Percentiles rank a stretch among this genome's conserved stretches.
Evolutionary conservation across 2,113 vertebrate species (phyloP).

Genomic region (Camelus dromedarius): DNA sequence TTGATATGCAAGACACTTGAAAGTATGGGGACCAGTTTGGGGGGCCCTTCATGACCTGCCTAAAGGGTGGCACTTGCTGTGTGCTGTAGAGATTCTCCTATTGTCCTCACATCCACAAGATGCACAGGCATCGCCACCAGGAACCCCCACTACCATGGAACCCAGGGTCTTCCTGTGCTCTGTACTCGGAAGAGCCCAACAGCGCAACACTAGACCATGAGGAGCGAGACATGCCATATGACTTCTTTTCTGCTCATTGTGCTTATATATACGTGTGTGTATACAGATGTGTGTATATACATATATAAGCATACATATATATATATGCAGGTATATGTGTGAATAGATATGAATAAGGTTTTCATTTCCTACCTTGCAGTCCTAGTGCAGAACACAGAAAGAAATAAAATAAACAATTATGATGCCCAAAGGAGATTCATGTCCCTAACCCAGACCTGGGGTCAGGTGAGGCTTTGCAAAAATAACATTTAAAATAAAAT

Average conservation of each 20-base stretch:
- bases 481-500: background rate
- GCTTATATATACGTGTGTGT: background rate
- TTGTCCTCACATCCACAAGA: background rate
- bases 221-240: background rate
- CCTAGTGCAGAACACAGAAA: background rate
- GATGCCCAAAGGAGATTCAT: background rate
- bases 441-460: background rate
- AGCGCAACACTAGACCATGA: background rate
- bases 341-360: background rate
- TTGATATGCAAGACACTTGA: background rate
- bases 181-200: background rate
- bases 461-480: background rate
- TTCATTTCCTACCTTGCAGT: background rate
- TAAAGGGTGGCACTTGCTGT: rapidly evolving
- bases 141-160: background rate
- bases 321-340: rapidly evolving
- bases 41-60: background rate
- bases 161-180: background rate
- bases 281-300: background rate
- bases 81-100: background rate
- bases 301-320: rapidly evolving
- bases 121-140: background rate
- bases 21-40: background rate
- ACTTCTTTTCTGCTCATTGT: background rate
- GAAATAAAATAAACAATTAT: background rate